Base-by-base conservation (phyloP, 2,888 invertebrate species). In the Charanyca ferruginea region DNA sequence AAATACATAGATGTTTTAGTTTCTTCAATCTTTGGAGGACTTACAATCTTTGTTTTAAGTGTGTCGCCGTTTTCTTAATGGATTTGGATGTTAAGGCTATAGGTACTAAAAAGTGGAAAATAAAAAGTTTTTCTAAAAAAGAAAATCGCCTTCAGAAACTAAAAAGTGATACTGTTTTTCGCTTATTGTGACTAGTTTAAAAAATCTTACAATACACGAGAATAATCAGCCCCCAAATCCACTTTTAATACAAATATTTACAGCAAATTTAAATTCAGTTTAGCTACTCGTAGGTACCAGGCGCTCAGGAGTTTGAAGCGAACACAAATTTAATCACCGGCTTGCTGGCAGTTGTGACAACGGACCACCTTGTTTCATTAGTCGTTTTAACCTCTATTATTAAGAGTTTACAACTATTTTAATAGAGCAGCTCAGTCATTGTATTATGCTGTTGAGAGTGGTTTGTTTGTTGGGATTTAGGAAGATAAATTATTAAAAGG, bases 271-370 rank as follows among this genome's bases (percentile, higher is more conserved):
- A 83, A 87, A 87, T 81, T 81, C 73, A 74, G 78, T 75, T 84
- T 81, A 80, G 77, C 77, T 78, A 62, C 75, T 77, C 76, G 77
- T 38, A 38, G 38, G 38, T 42, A 81, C 74, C 80, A 77, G 80
- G 25, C 28, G 2, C 73, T 60, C 64, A 60, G 35, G 66, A 80
- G 84, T 83, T 85, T 77, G 78, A 72, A 84, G 83, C 77, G 65
- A 79, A 79, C 73, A 73, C 83, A 84, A 87, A 87, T 85, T 87
- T 83, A 87, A 86, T 87, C 84, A 81, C 79, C 66, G 75, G 73
- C 68, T 80, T 68, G 77, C 75, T 60, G 75, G 54, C 62, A 67
- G 54, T 67, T 70, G 55, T 65, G 70, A 73, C 73, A 73, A 62
- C 73, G 75, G 45, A 65, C 55, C 57, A 71, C 70, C 76, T 65